Conservation (phyloP, 2,888 invertebrate genomes). For the Pseudoips prasinana region DNA sequence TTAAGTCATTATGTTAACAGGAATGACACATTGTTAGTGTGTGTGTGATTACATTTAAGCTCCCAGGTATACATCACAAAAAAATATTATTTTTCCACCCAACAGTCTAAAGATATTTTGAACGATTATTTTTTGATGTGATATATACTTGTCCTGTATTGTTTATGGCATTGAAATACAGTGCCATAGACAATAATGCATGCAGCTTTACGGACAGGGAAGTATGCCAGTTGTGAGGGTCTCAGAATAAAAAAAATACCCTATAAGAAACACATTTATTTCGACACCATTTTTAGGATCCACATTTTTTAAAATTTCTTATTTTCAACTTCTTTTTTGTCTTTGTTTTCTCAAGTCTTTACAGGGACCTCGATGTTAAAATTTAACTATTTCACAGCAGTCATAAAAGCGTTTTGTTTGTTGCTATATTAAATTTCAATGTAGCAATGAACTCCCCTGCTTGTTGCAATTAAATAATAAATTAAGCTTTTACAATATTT, state of each 20-base stretch:
- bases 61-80: constrained; percentile 38
- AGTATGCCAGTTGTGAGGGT: constrained; percentile 58
- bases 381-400: constrained; percentile 27
- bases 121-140: too few relatives aligned
- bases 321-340: constrained; percentile 26
- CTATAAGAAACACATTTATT: constrained; percentile 14
- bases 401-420: constrained; percentile 28
- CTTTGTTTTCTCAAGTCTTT: constrained; percentile 38
- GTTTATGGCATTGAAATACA: constrained; percentile 39
- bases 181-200: constrained; percentile 56
- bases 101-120: too few relatives aligned
- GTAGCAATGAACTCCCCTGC: constrained; percentile 41
- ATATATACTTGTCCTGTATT: constrained; percentile 44
- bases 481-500: constrained; percentile 41
- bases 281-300: constrained; percentile 45
- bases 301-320: constrained; percentile 31
- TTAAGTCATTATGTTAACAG: constrained; percentile 48
- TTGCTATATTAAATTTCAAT: constrained; percentile 31
- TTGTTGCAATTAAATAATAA: constrained; percentile 38
- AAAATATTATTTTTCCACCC: not conserved
- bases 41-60: constrained; percentile 64
- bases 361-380: constrained; percentile 49
- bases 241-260: constrained; percentile 3
- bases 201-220: constrained; percentile 78
- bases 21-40: constrained; percentile 70